Base-by-base conservation (phyloP, 92 coral and sea anemone species). In the Heteractis magnifica region DNA sequence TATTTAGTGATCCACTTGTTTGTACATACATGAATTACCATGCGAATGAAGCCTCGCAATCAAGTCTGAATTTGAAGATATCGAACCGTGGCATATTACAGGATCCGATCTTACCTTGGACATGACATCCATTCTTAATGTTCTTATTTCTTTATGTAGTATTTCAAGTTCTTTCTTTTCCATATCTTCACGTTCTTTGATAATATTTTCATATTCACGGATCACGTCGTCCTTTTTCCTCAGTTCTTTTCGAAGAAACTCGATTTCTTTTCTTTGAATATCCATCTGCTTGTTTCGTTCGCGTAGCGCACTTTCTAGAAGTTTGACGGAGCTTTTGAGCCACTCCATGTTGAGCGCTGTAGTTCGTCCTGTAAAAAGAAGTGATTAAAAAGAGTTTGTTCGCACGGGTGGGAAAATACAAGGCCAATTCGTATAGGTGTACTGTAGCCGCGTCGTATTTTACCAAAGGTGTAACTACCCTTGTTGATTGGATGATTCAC, bases 281-380 rank as follows among this genome's bases (percentile, higher is more conserved):
- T 90, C 99, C 92, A 97, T 92, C 73, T 97, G 99, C 74, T 93
- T 92, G 88, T 95, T 94, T 15, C 99, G 98, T 49, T 97, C 99
- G 49, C 93, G 89, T 52, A 97, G 88, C 6, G 99, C 92, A 49
- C 94, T 90, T 55, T 97, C 99, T 58, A 97, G 81, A 49, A 97
- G 90, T 52, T 93, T 90, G 10, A 94, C 92, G 49, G 98, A 92
- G 82, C 99, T 94, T 65, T 92, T 92, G 20, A 97, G 88, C 92
- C 95, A 90, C 83, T 97, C 99, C 91, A 94, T 83, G 65, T 97
- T 97, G 79, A 92, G 77, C 49, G 89, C 93, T 19, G 98, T 86
- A 15, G 97, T 88, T 44, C 97, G 92, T 68, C 97, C 94, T 93
- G 87, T 34, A 44, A 34, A 34, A 34, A 34, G 3, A 34, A 34